phyloP scores from a whole-genome alignment of 2,888 invertebrate species.

The Erebia aethiops region DNA sequence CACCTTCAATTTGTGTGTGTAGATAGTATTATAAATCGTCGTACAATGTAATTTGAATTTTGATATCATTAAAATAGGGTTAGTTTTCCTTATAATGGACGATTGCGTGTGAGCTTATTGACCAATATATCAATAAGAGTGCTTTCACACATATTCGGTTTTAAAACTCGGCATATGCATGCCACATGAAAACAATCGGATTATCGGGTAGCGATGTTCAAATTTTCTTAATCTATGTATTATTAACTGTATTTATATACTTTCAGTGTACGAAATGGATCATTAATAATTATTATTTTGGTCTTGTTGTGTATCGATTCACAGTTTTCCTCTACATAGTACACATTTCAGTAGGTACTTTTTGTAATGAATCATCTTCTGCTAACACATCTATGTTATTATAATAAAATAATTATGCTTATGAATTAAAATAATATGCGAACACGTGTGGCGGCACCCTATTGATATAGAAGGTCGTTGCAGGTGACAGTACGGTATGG shows the following conservation, averaged over 20 bases:
- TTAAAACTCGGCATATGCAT: no score
- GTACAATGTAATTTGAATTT: constrained; percentile 39
- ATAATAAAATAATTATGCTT: no score
- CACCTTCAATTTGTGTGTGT: constrained; percentile 60
- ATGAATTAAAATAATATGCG: neutral
- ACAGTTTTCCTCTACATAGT: no score
- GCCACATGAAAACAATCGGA: neutral
- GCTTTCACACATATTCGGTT: neutral
- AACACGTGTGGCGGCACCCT: neutral
- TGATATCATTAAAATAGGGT: constrained; percentile 46
- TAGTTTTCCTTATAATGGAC: constrained; percentile 43
- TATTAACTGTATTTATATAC: no score
- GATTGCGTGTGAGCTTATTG: constrained; percentile 64
- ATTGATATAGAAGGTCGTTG: constrained; percentile 70
- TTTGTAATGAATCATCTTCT: no score
- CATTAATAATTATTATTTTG: no score
- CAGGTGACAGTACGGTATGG: constrained; percentile 73
- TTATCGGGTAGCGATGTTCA: neutral
- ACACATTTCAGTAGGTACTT: no score
- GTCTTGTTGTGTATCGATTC: no score
- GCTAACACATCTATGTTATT: no score
- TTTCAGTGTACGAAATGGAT: no score
- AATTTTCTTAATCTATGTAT: neutral
- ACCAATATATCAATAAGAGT: constrained; percentile 76
- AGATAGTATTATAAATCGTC: constrained; percentile 50